Base-by-base conservation (phyloP, 2,113 vertebrate species). In the Neogobius melanostomus region DNA sequence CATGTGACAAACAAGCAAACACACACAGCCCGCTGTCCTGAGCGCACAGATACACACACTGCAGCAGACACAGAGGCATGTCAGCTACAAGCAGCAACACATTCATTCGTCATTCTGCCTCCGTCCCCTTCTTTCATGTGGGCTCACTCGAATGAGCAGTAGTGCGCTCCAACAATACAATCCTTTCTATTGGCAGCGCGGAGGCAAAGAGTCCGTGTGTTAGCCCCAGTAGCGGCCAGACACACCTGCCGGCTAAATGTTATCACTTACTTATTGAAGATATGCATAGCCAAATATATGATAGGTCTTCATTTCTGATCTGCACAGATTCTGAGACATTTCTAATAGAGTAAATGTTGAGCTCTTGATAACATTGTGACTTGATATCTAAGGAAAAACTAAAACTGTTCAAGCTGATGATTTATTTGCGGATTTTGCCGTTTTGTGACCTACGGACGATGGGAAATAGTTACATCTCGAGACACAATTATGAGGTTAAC, bases 1-100 rank as follows among this genome's bases (percentile, higher is more conserved):
- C 92, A 92, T 92, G 92, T 93, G 93, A 93, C 88, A 90, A 92
- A 91, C 85, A 85, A 91, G 89, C 83, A 90, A 82, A 88, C 84
- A 85, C 88, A 87, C 73, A 85, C 53, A 75, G 82, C 76, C 84
- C 62, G 45, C 72, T 50, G 76, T 62, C 47, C 28, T 54, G 71
- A 46, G 75, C 63, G 68, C 49, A 46, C 72, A 49, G 77, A 70
- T 57, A 48, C 68, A 52, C 46, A 44, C 77, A 82, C 80, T 76
- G 52, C 68, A 80, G 77, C 75, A 81, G 85, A 70, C 50, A 66
- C 52, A 65, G 50, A 54, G 79, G 73, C 73, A 76, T 77, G 79
- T 77, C 76, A 80, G 86, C 82, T 71, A 85, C 68, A 81, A 86
- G 86, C 83, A 81, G 67, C 76, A 78, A 74, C 85, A 87, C 80